Evolutionary conservation across 2,113 vertebrate species (phyloP).

Genomic region (Pelodiscus sinensis): DNA sequence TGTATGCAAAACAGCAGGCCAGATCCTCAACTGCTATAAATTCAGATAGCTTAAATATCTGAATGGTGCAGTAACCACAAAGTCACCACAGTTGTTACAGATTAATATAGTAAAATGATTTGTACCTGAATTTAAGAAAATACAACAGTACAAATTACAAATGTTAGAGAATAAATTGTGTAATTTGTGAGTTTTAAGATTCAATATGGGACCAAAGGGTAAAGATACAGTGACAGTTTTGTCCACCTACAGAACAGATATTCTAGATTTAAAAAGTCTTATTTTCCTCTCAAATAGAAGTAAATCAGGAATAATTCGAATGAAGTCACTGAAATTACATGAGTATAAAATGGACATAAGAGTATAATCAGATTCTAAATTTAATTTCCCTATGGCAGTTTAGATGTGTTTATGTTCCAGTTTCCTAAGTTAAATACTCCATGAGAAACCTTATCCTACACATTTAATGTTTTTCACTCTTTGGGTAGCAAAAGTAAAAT

Average conservation of each 20-base stretch:
- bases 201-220: neutral
- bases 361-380: neutral
- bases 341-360: neutral
- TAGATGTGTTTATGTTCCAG: neutral
- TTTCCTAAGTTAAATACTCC: neutral
- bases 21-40: neutral
- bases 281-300: neutral
- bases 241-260: neutral
- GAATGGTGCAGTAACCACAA: neutral
- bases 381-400: neutral
- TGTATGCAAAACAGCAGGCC: neutral
- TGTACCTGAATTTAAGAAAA: slow-evolving; percentile 14
- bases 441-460: neutral
- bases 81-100: slow-evolving; percentile 50
- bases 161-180: neutral
- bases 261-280: neutral
- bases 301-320: neutral
- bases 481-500: neutral
- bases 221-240: neutral
- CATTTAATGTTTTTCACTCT: neutral
- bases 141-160: neutral
- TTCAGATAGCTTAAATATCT: slow-evolving; percentile 1
- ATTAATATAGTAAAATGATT: neutral
- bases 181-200: slow-evolving; percentile 26
- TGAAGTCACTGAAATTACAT: neutral